These are phyloP conservation scores for Reinhardtius hippoglossoides DNA, from an alignment of 2,113 vertebrate genomes.

Conservation along the genomic window DNA sequence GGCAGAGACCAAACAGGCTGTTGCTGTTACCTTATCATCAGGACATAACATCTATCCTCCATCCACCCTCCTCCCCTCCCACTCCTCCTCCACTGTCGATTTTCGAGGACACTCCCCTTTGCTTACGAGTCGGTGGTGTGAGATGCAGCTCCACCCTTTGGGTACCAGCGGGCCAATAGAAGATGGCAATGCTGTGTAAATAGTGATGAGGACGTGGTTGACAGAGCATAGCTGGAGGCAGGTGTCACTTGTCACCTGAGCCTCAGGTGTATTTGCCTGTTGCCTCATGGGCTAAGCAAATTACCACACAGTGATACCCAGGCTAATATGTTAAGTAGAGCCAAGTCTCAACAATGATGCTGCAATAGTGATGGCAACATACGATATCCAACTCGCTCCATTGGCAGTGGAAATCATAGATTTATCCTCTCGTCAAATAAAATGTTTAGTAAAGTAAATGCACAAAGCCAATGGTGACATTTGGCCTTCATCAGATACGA, in stretches of 20 bases:
- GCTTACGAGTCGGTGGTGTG: constrained; percentile 75
- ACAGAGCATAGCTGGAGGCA: constrained; percentile 29
- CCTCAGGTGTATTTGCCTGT: constrained; percentile 40
- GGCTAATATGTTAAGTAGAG: constrained; percentile 19
- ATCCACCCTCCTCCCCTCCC: background rate
- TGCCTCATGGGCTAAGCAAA: constrained; percentile 21
- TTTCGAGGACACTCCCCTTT: constrained; percentile 59
- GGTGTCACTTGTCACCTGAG: constrained; percentile 59
- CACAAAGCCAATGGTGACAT: background rate
- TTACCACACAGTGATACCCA: constrained; percentile 1
- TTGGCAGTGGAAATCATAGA: background rate
- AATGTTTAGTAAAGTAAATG: background rate
- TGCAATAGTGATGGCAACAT: background rate
- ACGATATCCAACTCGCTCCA: background rate
- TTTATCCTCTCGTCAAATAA: background rate
- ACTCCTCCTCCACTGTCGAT: constrained; percentile 2
- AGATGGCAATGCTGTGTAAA: constrained; percentile 46
- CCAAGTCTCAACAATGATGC: background rate
- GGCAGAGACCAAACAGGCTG: constrained; percentile 22
- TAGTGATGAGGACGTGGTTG: constrained; percentile 51
- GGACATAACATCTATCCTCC: constrained; percentile 31
- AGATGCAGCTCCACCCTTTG: constrained; percentile 62
- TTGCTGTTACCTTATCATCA: constrained; percentile 50
- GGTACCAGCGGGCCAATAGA: constrained; percentile 66
- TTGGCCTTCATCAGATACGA: background rate